Conservation (phyloP, 1,140 invertebrate genomes). For the Melanaphis sacchari region DNA sequence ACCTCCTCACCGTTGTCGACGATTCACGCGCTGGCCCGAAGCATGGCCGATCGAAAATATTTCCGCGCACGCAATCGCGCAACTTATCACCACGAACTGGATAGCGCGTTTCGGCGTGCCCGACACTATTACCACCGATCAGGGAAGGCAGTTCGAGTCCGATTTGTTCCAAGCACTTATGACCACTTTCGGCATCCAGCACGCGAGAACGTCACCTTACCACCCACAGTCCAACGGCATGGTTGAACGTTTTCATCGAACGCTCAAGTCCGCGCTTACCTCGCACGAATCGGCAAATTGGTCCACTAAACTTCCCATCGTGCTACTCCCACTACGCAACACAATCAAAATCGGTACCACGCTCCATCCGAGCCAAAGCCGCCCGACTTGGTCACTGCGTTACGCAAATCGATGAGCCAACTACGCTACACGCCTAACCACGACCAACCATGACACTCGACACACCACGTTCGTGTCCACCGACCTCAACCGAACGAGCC, state of each 20-base stretch:
- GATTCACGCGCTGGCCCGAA: background rate
- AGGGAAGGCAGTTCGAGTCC: too few relatives aligned
- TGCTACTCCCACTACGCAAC: constrained; percentile 60
- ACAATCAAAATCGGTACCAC: constrained; percentile 60
- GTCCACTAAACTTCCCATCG: constrained; percentile 58
- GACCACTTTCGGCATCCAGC: background rate
- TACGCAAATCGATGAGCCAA: too few relatives aligned
- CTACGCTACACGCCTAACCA: too few relatives aligned
- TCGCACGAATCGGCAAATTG: constrained; percentile 58
- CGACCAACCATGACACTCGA: too few relatives aligned
- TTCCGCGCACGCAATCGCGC: constrained; percentile 60
- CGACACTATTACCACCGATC: constrained; percentile 63
- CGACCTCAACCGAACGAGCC: background rate
- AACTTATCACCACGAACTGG: constrained; percentile 58
- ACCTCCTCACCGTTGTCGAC: background rate
- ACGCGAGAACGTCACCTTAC: constrained; percentile 62
- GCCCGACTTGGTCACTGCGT: too few relatives aligned
- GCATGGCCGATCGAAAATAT: constrained; percentile 45
- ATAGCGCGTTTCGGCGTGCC: constrained; percentile 58
- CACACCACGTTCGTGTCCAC: too few relatives aligned
- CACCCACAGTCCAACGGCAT: constrained; percentile 63
- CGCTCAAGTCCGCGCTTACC: constrained; percentile 63
- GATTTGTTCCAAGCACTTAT: background rate
- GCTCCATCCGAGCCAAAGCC: too few relatives aligned
- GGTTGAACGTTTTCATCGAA: constrained; percentile 62